Base-by-base conservation (phyloP, 2,113 vertebrate genomes). In the Ciconia stormi region DNA sequence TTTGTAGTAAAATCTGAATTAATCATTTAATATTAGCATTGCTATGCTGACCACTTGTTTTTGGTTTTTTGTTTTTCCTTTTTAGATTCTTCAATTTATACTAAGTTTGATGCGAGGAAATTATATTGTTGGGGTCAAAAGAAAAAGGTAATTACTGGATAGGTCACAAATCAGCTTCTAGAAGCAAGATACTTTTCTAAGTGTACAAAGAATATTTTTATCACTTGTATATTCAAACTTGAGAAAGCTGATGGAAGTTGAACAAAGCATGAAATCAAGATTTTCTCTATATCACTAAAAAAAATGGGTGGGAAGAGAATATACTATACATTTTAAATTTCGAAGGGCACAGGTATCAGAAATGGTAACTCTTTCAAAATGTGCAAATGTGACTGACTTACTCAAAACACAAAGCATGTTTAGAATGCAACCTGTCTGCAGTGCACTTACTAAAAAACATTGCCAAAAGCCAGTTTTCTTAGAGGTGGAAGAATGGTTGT, bases 11-110 rank as follows among this genome's bases (percentile, higher is more conserved):
- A 89, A 38, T 82, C 20, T 63, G 53, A 90, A 63, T 47, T 61
- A 76, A 46, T 67, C 50, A 56, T 71, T 71, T 72, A 13, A 27
- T 62, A 11, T 74, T 67, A 65, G 50, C n/a, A 40, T 88, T 93
- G 47, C 49, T 76, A 2, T 92, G 58, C 91, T 97, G 67, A 97
- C 93, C 71, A 16, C 36, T 59, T 84, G 34, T 4, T 71, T 95
- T 62, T 85, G 40, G 2, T 76, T 61, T 85, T 92, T 65, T 93
- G 44, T 87, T 89, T 93, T 95, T 93, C 58, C 58, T 85, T 96
- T 96, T 82, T 91, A 98, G 98, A 95, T 98, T 79, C 95, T 98
- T 66, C 97, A 98, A n/a, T 97, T 98, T 88, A 97, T 98, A 80
- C 85, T 98, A 53, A 90, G 93, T 74, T 93, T 97, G 93, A 98